Base-by-base conservation (phyloP, 2,888 invertebrate species). In the Lasioglossum vierecki region DNA sequence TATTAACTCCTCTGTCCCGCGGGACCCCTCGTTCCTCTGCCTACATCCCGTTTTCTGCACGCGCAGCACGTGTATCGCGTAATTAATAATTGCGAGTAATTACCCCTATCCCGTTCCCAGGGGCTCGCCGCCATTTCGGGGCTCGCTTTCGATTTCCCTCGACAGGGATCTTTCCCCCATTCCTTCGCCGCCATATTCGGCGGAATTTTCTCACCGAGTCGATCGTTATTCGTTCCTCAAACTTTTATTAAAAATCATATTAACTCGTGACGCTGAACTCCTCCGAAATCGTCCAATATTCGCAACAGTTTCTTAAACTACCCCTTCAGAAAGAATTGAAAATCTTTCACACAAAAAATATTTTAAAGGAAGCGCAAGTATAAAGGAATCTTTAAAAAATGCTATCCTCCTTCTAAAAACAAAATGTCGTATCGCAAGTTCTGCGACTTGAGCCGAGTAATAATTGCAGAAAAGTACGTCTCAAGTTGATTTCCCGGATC, bases 51-150 rank as follows among this genome's bases (percentile, higher is more conserved):
- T 85, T 81, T 81, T 30, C 82, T 49, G n/a, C 80, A 57, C 74
- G 73, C 30, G 73, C 78, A 80, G 66, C 83, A 68, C 85, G 86
- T 71, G 74, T 79, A 80, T 71, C 75, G 41, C 80, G 81, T 83
- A 84, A 88, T 88, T 90, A 88, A 91, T 90, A 90, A 90, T 91
- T 82, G 86, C 87, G 86, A 85, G 81, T 90, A 86, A 90, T 90
- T 89, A 84, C 84, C 88, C 78, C 80, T 85, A 82, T 86, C 86
- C 63, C 71, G 80, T 82, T 80, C 80, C 86, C 86, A 72, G 26
- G 57, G 68, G n/a, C 22, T n/a, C 46, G 35, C 35, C n/a, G 30
- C 39, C 68, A 71, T 79, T 76, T 76, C 73, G 71, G 26, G 49
- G 53, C 15, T 35, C 46, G 49, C 35, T 73, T 73, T 9, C 72